Evolutionary conservation across 2,113 vertebrate species (phyloP), one percentile per base, ranked within the genome.

Genomic region (Hippocampus comes): DNA sequence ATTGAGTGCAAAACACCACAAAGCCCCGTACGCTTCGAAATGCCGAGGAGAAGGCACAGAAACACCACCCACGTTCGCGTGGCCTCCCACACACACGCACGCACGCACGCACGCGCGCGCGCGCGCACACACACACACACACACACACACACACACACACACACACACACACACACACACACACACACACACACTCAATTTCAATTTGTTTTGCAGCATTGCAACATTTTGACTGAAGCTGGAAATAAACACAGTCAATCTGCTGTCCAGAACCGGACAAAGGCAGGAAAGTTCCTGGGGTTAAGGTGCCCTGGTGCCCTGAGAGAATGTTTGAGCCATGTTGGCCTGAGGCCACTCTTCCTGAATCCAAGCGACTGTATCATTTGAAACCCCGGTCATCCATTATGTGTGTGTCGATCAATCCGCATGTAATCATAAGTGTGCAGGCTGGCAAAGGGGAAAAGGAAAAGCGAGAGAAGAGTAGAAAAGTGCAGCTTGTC

Each of bases 401-500:
- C 23, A n/a, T 63, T 41, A 63, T n/a, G 9, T n/a, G 34, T 7
- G 18, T 42, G 61, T 65, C 63, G 3, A 43, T 65, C 63, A 65
- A 65, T 43, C 63, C 11, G 41, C 41, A 11, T 23, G 2, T 42
- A n/a, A 64, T 42, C 23, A n/a, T 14, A 43, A 65, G 41, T 43
- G 34, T 9, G 18, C 34, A 21, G 73, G 68, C 42, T 63, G 21
- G 61, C 49, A 68, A 78, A 66, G 76, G 74, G 76, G 73, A 71
- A 70, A 72, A 56, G n/a, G 2, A 21, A 56, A 56, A 56, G 70
- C 82, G 76, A 70, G 27, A 87, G 78, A 83, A 86, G 27, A 81
- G 66, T 78, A 84, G 88, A 85, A 73, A 90, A 63, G 81, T 88
- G 82, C 81, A 85, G 86, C 86, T 87, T 83, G 84, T 91, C 90